phyloP scores from a whole-genome alignment of 2,797 vertebrate genomes.

The Tapera naevia region DNA sequence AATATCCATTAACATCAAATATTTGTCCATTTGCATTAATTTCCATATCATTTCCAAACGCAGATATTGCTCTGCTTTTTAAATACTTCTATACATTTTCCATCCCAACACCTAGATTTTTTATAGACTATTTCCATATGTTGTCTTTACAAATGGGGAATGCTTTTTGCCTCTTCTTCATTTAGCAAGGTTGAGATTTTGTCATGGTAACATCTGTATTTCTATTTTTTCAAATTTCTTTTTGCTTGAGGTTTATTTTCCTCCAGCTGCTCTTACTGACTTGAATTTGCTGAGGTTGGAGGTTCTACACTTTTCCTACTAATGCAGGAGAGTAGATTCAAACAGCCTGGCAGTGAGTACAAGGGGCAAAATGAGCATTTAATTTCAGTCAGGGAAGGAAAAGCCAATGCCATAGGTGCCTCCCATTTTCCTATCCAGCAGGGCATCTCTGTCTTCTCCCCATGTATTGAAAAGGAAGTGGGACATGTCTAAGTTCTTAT shows the following conservation, averaged over 20 bases:
- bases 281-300: not conserved
- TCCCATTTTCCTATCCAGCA: not conserved
- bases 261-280: not conserved
- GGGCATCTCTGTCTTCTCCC: not conserved
- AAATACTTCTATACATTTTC: not conserved
- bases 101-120: not conserved
- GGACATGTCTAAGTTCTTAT: not conserved
- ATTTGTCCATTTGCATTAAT: constrained; percentile 61
- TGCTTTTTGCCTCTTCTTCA: not conserved
- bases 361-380: not conserved
- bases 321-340: not conserved
- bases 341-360: not conserved
- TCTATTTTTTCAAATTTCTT: not conserved
- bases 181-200: not conserved
- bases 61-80: constrained; percentile 14
- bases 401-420: not conserved
- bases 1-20: constrained; percentile 62
- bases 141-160: not conserved
- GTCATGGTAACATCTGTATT: not conserved
- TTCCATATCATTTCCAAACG: constrained; percentile 6
- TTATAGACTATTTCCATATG: not conserved
- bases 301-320: not conserved
- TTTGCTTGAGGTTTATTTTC: not conserved
- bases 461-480: not conserved
- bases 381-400: not conserved